Evolutionary conservation across 2,888 invertebrate species (phyloP), one percentile per base, ranked within the genome.

Genomic region (Leistus spinibarbis): DNA sequence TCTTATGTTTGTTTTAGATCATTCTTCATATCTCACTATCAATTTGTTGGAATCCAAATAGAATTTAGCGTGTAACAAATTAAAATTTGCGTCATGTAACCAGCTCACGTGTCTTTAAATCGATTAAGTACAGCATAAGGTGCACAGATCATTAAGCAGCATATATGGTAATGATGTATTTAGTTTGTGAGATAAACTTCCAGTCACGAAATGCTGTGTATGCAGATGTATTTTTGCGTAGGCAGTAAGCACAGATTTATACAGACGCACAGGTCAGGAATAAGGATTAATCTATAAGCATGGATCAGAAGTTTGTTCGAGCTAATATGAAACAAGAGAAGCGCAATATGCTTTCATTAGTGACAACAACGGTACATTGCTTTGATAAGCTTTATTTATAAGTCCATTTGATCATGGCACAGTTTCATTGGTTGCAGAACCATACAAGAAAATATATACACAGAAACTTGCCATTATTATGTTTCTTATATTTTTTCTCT

Each of bases 101-200:
- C 40, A 24, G n/a, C n/a, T 23, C 69, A 69, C 24, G 60, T 40
- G 24, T 40, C n/a, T 2, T 13, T 19, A 27, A 60, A 57, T 57
- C 69, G 69, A 69, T 69, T 69, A 69, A 40, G 5, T 56, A 4
- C 13, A 54, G 23, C 19, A 9, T 16, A 54, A 20, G 13, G 54
- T 9, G 57, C 56, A 56, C 60, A 60, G 69, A 69, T 69, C 69
- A 69, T 69, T 69, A 69, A 56, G 24, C 69, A 66, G 60, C 69
- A 60, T 69, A 69, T 69, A 69, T 69, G 69, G 17, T 69, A 69
- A 69, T 69, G 69, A 69, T 9, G 27, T 69, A 69, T 69, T 69
- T 69, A 69, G 10, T 27, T 40, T 24, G 13, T 23, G n/a, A 64
- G 64, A 64, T 64, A 64, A 64, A 64, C 24, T 16, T 13, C 22